Evolutionary conservation across 2,797 vertebrate species (phyloP).

Genomic region (Amblyraja radiata): DNA sequence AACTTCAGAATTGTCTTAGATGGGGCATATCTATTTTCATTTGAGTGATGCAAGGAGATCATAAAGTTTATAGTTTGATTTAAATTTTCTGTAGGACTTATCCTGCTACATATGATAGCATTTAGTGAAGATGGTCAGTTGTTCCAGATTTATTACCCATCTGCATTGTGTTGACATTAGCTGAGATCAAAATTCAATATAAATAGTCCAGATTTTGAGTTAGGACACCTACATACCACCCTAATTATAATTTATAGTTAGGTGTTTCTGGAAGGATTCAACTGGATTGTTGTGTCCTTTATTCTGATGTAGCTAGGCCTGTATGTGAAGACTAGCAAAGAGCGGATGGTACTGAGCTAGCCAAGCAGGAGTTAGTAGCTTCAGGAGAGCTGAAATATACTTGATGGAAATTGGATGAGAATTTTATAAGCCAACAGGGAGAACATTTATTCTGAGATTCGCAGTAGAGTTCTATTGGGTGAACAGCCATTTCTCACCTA

Average conservation of each 20-base stretch:
- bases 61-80: background rate
- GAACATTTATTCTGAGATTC: background rate
- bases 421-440: background rate
- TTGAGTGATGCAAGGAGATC: background rate
- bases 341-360: background rate
- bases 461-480: background rate
- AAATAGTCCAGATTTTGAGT: background rate
- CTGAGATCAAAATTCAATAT: background rate
- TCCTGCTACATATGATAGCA: background rate
- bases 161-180: background rate
- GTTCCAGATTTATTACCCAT: background rate
- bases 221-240: background rate
- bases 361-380: background rate
- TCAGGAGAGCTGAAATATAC: background rate
- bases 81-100: too few species aligned
- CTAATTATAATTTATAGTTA: background rate
- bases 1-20: background rate
- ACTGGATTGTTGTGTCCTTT: background rate
- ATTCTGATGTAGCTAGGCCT: background rate
- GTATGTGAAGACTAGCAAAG: background rate
- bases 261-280: background rate
- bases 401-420: background rate
- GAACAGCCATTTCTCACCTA: background rate
- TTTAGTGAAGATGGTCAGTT: background rate
- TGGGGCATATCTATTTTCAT: background rate